Evolutionary conservation across 2,113 vertebrate species (phyloP).

Genomic region (Dendrocopos noguchii): DNA sequence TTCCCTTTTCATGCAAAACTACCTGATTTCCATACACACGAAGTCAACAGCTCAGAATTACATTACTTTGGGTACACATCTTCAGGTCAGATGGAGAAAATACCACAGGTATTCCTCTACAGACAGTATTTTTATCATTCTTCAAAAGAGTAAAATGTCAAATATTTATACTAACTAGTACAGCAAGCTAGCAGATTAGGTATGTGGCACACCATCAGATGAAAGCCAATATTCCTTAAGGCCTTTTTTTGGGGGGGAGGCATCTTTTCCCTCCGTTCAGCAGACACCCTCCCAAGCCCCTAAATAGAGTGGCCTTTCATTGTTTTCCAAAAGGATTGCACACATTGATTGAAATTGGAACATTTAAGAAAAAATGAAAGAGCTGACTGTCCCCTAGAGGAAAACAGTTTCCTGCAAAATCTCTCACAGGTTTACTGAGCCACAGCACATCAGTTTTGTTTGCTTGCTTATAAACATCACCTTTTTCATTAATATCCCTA

Average conservation of each 20-base stretch:
- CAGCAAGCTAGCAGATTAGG: not conserved
- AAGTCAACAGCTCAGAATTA: not conserved
- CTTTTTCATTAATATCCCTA: not conserved
- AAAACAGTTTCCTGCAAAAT: not conserved
- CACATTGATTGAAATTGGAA: not conserved
- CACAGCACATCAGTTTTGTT: not conserved
- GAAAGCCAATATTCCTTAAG: not conserved
- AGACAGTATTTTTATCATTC: not conserved
- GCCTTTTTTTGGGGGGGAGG: not conserved
- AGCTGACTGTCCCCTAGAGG: not conserved
- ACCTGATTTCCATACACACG: not conserved
- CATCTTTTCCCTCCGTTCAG: not conserved
- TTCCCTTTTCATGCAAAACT: not conserved
- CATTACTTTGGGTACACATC: not conserved
- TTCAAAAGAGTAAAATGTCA: not conserved
- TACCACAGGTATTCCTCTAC: fast-evolving
- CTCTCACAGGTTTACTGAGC: not conserved
- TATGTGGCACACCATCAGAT: not conserved
- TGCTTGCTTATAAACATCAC: not conserved
- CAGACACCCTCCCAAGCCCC: not conserved
- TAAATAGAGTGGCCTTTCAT: not conserved
- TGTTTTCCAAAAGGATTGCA: not conserved
- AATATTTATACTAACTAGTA: not conserved
- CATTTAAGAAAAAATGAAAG: not conserved
- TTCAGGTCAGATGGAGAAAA: not conserved